Base-by-base conservation (phyloP, 2,113 vertebrate genomes). In the Syngnathus typhle region DNA sequence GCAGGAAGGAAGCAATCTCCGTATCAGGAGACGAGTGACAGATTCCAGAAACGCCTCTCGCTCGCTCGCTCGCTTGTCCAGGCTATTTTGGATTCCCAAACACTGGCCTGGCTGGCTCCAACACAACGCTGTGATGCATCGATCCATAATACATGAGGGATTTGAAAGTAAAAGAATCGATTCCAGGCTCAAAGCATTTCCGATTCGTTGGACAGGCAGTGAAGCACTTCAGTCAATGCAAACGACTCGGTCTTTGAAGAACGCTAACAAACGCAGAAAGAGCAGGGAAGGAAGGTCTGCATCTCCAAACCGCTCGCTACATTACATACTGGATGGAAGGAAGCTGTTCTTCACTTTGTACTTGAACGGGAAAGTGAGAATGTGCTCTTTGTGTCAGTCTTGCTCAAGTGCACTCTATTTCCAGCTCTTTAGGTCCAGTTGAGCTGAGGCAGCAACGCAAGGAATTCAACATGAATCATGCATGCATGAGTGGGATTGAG, bases 351-450 rank as follows among this genome's bases (percentile, higher is more conserved):
- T 54, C 16, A 47, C 19, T 47, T 52, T 69, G 72, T 11, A 51
- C 18, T 21, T 52, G n/a, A 52, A 77, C 60, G 58, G 75, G 77
- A 72, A 80, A 73, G 63, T 72, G 51, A 70, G 27, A 73, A 4
- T n/a, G 5, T 37, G 37, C 37, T 62, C 38, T 23, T 27, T 23
- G 49, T 47, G 27, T 58, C 1, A 46, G 15, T 46, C 44, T 46
- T 16, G 13, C 44, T 5, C 44, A 18, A 13, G 44, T 5, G 44
- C 44, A 47, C 13, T 47, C 44, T 55, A 6, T 23, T 10, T 12
- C 4, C 52, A 58, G 15, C 55, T 36, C 6, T 36, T 16, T 36
- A 58, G 55, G 21, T 60, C 43, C 64, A 65, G 44, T 52, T 36
- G 44, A 55, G 18, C 44, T 64, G 38, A 69, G 64, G 23, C 44